These are phyloP conservation scores for Drosophila kepulauana DNA, from an alignment of 1,140 invertebrate species.

Conservation along the genomic window DNA sequence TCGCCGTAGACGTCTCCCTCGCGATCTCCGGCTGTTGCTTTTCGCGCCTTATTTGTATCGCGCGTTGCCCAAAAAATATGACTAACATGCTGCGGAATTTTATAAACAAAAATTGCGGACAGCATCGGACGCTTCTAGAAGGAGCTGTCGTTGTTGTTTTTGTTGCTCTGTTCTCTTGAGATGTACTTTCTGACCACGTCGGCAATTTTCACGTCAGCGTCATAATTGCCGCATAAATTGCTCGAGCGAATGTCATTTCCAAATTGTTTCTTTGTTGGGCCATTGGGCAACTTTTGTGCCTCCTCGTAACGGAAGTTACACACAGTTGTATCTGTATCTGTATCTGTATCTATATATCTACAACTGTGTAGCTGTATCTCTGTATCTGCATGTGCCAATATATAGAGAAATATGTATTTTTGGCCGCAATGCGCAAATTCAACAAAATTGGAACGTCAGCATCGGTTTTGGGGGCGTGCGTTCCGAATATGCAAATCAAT, in stretches of 20 bases:
- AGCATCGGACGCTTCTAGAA: constrained; percentile 46
- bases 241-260: constrained; percentile 60
- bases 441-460: constrained; percentile 31
- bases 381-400: too few relatives aligned
- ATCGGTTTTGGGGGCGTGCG: constrained; percentile 34
- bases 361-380: constrained; percentile 4
- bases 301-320: constrained; percentile 59
- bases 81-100: constrained; percentile 70
- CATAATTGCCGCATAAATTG: constrained; percentile 72
- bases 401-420: constrained; percentile 9
- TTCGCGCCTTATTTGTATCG: constrained; percentile 80
- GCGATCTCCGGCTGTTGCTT: constrained; percentile 29
- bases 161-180: not conserved
- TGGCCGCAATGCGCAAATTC: constrained; percentile 51
- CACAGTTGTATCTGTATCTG: constrained; percentile 1
- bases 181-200: constrained; percentile 7
- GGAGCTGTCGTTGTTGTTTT: not conserved
- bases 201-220: constrained; percentile 48
- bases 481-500: constrained; percentile 27
- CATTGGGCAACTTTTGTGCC: constrained; percentile 35
- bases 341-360: constrained; percentile 5
- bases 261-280: constrained; percentile 60
- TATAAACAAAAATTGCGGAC: constrained; percentile 69
- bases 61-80: constrained; percentile 45
- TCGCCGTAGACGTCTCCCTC: not conserved